phyloP scores from a whole-genome alignment of 2,888 invertebrate species.

The Hyposoter dolosus region DNA sequence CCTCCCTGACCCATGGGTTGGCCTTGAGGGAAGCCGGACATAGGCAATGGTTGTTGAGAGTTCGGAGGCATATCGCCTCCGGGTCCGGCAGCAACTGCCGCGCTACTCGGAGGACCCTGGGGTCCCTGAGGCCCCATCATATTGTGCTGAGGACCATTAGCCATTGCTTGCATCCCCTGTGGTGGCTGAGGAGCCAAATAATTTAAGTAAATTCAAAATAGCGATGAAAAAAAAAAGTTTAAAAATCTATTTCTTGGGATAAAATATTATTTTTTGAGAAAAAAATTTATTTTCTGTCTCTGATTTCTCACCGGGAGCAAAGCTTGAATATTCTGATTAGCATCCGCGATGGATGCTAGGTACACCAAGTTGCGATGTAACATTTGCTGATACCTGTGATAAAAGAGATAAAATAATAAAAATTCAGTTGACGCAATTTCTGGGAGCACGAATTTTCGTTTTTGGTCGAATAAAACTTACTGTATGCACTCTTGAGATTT shows the following conservation, averaged over 20 bases:
- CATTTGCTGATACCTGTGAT: conserved; percentile 92
- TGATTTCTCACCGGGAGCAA: conserved; percentile 91
- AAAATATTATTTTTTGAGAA: neutral
- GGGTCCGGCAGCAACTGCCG: conserved; percentile 81
- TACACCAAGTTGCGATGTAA: conserved; percentile 98
- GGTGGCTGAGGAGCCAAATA: conserved; percentile 85
- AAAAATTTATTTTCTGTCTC: neutral
- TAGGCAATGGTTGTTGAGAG: conserved; percentile 82
- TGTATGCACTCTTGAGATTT: conserved; percentile 97
- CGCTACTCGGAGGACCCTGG: conserved; percentile 82
- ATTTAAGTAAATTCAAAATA: neutral
- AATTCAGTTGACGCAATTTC: neutral
- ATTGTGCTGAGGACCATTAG: conserved; percentile 83
- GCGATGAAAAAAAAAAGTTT: neutral
- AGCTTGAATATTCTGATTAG: conserved; percentile 96
- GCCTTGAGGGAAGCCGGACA: conserved; percentile 82
- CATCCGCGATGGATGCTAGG: conserved; percentile 98
- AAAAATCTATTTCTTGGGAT: neutral
- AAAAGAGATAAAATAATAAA: conserved; percentile 35
- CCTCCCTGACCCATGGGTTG: conserved; percentile 83
- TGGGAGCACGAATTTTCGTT: neutral
- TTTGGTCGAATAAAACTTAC: conserved; percentile 84
- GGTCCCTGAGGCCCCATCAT: conserved; percentile 85
- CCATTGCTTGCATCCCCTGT: conserved; percentile 86
- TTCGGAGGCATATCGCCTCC: conserved; percentile 83